Conservation (phyloP, 2,888 invertebrate species). For the Lasioglossum lativentre region DNA sequence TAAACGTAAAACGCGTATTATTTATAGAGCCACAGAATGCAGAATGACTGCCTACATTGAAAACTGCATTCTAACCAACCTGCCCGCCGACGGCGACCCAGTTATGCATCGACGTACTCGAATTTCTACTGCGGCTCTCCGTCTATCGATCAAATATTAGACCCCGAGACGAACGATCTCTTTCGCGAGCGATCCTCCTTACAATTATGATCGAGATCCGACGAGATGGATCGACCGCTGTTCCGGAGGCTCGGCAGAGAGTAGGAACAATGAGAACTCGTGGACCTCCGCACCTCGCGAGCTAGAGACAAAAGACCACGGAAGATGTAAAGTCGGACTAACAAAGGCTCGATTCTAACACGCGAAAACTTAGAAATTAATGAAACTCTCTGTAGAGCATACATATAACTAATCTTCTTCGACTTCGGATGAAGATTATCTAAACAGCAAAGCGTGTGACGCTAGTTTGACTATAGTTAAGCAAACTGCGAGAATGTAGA, state of each 20-base stretch:
- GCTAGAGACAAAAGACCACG: not conserved
- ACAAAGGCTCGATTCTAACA: not conserved
- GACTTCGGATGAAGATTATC: no score
- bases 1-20: constrained; percentile 39
- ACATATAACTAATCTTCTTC: not conserved
- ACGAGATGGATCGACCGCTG: not conserved
- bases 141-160: constrained; percentile 38
- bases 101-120: constrained; percentile 60
- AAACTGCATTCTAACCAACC: constrained; percentile 66
- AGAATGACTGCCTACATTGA: constrained; percentile 57
- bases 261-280: not conserved
- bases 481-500: no score
- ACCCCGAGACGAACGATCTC: constrained; percentile 20
- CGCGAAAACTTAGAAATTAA: not conserved
- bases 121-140: constrained; percentile 52
- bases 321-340: not conserved
- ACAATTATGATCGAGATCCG: not conserved
- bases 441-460: no score
- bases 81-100: constrained; percentile 64
- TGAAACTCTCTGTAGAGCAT: not conserved
- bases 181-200: not conserved
- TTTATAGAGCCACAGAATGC: constrained; percentile 53
- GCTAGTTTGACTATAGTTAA: no score
- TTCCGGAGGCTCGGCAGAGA: not conserved
- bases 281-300: no score